phyloP scores from a whole-genome alignment of 2,797 vertebrate genomes.

The Acipenser oxyrinchus region DNA sequence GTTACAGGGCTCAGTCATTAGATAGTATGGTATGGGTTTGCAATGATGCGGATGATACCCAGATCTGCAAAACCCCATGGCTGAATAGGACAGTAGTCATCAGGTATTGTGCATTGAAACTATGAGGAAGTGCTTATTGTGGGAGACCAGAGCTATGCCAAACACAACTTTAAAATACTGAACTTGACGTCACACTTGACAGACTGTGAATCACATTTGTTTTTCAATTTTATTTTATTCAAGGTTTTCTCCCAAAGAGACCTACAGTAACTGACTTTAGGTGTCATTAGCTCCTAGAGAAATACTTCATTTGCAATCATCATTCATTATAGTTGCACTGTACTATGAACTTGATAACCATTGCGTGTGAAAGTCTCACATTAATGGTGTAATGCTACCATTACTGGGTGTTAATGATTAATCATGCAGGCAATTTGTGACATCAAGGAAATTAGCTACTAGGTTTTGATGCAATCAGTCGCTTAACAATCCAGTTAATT shows the following conservation, averaged over 20 bases:
- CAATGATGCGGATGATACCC: too few relatives aligned
- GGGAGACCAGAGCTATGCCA: too few relatives aligned
- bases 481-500: slow-evolving; percentile 21
- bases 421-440: slow-evolving; percentile 20
- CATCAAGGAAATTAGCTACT: slow-evolving; percentile 25
- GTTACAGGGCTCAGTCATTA: too few relatives aligned
- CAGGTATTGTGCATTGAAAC: too few relatives aligned
- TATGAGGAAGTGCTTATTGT: too few relatives aligned
- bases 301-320: slow-evolving; percentile 11
- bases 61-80: too few relatives aligned
- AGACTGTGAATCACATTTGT: too few relatives aligned
- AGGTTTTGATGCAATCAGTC: slow-evolving; percentile 21
- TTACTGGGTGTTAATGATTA: slow-evolving; percentile 15
- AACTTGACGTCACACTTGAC: too few relatives aligned
- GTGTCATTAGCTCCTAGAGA: slow-evolving; percentile 1
- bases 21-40: too few relatives aligned
- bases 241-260: not conserved
- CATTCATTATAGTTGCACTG: not conserved
- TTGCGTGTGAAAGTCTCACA: not conserved
- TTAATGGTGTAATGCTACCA: slow-evolving; percentile 11
- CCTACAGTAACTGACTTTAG: not conserved
- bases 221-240: not conserved
- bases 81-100: too few relatives aligned
- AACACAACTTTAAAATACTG: too few relatives aligned
- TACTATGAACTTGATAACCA: slow-evolving; percentile 9